Conservation (phyloP, 2,888 invertebrate species). For the Aplocera efformata region DNA sequence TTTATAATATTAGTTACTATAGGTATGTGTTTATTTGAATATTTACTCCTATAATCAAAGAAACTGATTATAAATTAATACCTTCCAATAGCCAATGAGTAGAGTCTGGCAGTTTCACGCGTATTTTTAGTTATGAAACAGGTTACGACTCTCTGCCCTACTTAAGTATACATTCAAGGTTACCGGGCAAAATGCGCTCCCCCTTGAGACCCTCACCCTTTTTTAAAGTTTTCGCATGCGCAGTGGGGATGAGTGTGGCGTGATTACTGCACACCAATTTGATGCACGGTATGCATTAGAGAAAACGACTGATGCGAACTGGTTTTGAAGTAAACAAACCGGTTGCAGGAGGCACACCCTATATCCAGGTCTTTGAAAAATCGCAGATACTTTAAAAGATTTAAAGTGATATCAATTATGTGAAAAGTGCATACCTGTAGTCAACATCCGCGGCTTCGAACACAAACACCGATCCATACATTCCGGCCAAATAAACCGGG, state of each 20-base stretch:
- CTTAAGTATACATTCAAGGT: conserved; percentile 21
- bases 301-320: conserved; percentile 2
- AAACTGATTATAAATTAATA: too few relatives aligned
- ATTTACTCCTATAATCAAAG: too few relatives aligned
- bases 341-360: neutral
- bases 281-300: conserved; percentile 1
- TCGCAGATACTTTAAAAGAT: neutral
- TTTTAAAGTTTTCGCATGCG: conserved; percentile 41
- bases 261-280: conserved; percentile 16
- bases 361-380: neutral
- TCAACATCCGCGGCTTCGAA: conserved; percentile 65
- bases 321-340: conserved; percentile 1
- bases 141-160: conserved; percentile 16
- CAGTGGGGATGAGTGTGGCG: conserved; percentile 27
- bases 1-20: too few relatives aligned
- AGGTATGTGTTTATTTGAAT: too few relatives aligned
- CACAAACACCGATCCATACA: conserved; percentile 66
- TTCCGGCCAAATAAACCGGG: conserved; percentile 69
- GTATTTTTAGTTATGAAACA: conserved; percentile 3
- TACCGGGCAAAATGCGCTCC: conserved; percentile 13
- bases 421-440: conserved; percentile 54
- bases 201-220: conserved; percentile 26
- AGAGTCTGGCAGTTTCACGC: neutral
- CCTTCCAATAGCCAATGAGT: too few relatives aligned
- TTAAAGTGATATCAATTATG: neutral